Base-by-base conservation (phyloP, 2,888 invertebrate species). In the Caenorhabditis japonica region DNA sequence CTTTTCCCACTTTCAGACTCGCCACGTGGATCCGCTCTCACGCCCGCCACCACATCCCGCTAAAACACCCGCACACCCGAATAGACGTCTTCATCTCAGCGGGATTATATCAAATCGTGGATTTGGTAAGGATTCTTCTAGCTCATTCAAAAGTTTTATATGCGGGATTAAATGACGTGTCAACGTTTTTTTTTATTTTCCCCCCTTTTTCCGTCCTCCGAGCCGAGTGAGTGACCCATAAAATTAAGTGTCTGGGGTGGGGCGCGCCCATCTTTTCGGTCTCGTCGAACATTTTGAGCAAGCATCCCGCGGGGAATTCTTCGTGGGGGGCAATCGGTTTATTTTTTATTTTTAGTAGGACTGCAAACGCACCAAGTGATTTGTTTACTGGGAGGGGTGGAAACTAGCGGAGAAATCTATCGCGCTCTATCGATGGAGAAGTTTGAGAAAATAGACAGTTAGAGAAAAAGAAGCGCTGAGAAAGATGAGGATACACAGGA, bases 41-140 rank as follows among this genome's bases (percentile, higher is more conserved):
- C 13, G 77, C 79, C 7, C 47, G 76, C 1, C 70, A 76, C 27
- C 80, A 80, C 53, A 58, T 80, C 13, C 80, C 80, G 4, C 55
- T 80, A 4, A 71, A 73, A 46, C 70, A 80, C 66, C 81, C 81
- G 23, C 49, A 60, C 12, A 77, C 77, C 2, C 38, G 71, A 3
- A 64, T 85, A 21, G 83, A 83, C 27, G 84, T 87, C n/a, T 79
- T 84, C 49, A 84, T 87, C 12, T 68, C 79, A 2, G 82, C 84
- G 7, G 82, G 84, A 12, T 71, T 87, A 19, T 87, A 87, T 68
- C 87, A 87, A 77, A 82, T 87, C 51, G 87, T 87, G 15, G 87
- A 87, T 61, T 69, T 87, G 79, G 86, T 85, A 15, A 49, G 81
- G n/a, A 39, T 17, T 17, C 13, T 15, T 34, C 13, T 7, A n/a